Base-by-base conservation (phyloP, 2,113 vertebrate species). In the Accipiter virgatus region DNA sequence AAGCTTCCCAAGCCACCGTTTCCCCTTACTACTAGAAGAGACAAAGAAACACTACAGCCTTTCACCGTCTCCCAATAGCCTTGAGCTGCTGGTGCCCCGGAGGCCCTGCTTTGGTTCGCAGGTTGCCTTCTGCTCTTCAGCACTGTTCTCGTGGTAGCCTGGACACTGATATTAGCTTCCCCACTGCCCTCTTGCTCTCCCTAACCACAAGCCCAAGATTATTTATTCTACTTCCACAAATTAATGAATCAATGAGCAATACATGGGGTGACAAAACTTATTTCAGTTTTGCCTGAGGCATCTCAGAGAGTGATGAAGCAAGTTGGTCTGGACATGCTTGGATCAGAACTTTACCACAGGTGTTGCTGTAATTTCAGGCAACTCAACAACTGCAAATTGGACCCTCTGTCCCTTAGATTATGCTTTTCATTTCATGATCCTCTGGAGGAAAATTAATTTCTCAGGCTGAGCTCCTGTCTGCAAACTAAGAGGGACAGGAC, bases 331-430 rank as follows among this genome's bases (percentile, higher is more conserved):
- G 91, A 78, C 9, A 31, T 29, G 53, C 72, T 86, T 91, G 87
- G 91, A 85, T 66, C 50, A 88, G 92, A 93, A 90, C 77, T 94
- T 95, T 73, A 86, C 87, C 14, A 25, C 91, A 93, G 81, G 87
- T 94, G 78, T 84, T 93, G 50, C 81, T 66, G 90, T 88, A 86
- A 92, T 95, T 94, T 95, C 93, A 92, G 85, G 74, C 81, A 93
- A 80, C 74, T 86, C 10, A 1, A 82, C 91, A 95, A 71, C 61
- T 94, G 66, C 43, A 90, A 89, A 90, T 71, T 82, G 68, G 74
- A 88, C 77, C 48, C 62, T 58, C 31, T 73, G 73, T 95, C 66
- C 61, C 81, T 92, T 59, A 52, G 73, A 74, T 89, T 62, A 75
- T 42, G 29, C 55, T 89, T 77, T 92, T 90, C 72, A 72, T 91